These are phyloP conservation scores for Creontiades dilutus DNA, from an alignment of 2,888 invertebrate genomes.

Conservation along the genomic window DNA sequence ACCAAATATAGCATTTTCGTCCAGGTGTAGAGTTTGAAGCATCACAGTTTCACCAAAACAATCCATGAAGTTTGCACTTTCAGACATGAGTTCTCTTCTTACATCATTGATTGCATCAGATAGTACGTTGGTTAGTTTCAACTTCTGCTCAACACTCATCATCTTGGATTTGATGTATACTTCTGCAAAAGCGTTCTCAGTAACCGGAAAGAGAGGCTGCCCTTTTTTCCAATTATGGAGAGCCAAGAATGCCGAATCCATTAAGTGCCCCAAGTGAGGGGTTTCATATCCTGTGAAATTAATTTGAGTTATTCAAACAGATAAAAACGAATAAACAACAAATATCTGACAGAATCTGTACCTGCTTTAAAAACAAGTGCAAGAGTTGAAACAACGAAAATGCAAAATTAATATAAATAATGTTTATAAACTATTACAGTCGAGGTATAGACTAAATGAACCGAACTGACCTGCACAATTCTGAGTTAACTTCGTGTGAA, in stretches of 20 bases:
- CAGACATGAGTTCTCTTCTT: neutral
- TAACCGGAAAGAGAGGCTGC: constrained; percentile 80
- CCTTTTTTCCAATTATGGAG: constrained; percentile 84
- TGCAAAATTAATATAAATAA: too few relatives aligned
- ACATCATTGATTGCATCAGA: constrained; percentile 75
- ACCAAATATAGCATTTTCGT: constrained; percentile 40
- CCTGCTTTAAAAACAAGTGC: too few relatives aligned
- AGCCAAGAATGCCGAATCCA: constrained; percentile 84
- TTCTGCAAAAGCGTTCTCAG: constrained; percentile 82
- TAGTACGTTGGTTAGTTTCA: constrained; percentile 79
- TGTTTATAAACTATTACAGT: too few relatives aligned
- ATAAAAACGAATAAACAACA: too few relatives aligned
- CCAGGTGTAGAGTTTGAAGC: constrained; percentile 34
- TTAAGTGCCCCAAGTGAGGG: constrained; percentile 83
- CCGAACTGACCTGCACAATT: constrained; percentile 63
- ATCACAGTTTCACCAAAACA: constrained; percentile 43
- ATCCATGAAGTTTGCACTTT: constrained; percentile 53
- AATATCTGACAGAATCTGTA: too few relatives aligned
- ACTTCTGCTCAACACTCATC: constrained; percentile 78
- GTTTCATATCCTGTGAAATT: constrained; percentile 81
- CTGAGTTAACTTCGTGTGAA: constrained; percentile 69
- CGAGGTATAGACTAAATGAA: neutral
- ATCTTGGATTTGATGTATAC: constrained; percentile 83
- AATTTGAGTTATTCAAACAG: neutral
- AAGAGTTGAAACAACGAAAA: too few relatives aligned